These are phyloP conservation scores for Dicentrarchus labrax DNA, from an alignment of 2,113 vertebrate genomes.

Conservation along the genomic window DNA sequence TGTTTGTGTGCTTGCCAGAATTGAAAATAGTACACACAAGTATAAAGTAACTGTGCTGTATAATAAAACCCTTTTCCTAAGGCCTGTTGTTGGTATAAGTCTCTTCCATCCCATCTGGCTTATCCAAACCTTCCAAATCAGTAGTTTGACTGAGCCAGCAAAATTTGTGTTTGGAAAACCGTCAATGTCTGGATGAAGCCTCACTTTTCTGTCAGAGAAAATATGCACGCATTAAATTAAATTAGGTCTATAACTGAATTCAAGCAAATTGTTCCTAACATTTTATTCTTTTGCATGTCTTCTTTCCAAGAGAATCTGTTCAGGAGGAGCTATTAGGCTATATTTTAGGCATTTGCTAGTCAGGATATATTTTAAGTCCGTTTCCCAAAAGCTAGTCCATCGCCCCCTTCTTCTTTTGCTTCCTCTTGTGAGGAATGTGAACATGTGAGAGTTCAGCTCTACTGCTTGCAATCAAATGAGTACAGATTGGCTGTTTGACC, in stretches of 20 bases:
- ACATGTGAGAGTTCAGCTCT: conserved; percentile 39
- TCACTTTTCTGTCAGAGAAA: neutral
- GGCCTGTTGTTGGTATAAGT: neutral
- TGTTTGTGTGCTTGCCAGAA: neutral
- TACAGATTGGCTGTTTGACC: conserved; percentile 29
- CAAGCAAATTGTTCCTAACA: neutral
- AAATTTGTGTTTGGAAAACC: neutral
- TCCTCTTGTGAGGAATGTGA: conserved; percentile 1
- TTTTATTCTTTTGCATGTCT: neutral
- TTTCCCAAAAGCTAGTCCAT: neutral
- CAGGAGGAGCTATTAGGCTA: neutral
- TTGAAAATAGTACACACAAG: neutral
- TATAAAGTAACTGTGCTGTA: neutral
- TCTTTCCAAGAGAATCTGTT: neutral
- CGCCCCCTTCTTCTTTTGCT: neutral
- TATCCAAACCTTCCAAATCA: neutral
- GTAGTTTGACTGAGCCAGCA: neutral
- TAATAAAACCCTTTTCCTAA: neutral
- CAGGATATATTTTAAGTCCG: neutral
- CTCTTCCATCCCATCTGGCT: neutral
- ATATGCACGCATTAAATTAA: neutral
- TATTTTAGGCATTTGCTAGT: neutral
- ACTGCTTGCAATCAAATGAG: conserved; percentile 24
- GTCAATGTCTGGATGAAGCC: neutral
- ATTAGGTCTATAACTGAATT: neutral